Evolutionary conservation across 2,888 invertebrate genomes (phyloP).

Genomic region (Pimpla rufipes): DNA sequence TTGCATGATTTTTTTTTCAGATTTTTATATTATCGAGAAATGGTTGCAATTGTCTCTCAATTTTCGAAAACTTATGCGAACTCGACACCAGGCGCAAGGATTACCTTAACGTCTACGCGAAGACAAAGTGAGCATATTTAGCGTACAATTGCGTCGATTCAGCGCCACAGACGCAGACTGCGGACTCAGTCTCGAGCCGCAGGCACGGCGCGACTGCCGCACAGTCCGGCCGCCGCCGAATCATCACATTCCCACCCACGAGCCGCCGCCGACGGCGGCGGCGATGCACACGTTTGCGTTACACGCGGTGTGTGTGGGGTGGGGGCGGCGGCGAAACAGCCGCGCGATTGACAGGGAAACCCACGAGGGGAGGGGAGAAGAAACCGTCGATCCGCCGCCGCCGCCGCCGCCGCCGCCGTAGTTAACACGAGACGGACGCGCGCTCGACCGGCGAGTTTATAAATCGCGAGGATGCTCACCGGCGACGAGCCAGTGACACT

Average conservation of each 20-base stretch:
- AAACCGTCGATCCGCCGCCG: constrained; percentile 73
- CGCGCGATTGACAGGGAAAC: constrained; percentile 44
- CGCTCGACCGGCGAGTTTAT: constrained; percentile 76
- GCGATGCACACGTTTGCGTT: constrained; percentile 38
- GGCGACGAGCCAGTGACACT: constrained; percentile 74
- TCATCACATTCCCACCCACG: constrained; percentile 51
- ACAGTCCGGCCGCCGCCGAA: constrained; percentile 47
- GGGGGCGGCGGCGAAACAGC: constrained; percentile 20
- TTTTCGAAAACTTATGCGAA: no score
- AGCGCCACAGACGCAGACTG: no score
- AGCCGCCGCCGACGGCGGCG: constrained; percentile 46
- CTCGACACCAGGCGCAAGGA: no score
- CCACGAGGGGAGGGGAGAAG: constrained; percentile 74
- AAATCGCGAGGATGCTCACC: constrained; percentile 79
- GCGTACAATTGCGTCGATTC: neutral
- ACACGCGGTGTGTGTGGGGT: neutral
- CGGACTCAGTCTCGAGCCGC: neutral
- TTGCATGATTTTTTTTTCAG: no score
- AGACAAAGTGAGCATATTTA: no score
- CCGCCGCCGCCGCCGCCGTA: constrained; percentile 39
- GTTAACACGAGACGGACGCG: constrained; percentile 66
- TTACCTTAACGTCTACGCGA: no score
- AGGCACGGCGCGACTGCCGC: constrained; percentile 22
- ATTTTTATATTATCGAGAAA: no score
- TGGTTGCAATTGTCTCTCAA: no score